Evolutionary conservation across 2,113 vertebrate species (phyloP), one percentile per base, ranked within the genome.

Genomic region (Phaethon lepturus): DNA sequence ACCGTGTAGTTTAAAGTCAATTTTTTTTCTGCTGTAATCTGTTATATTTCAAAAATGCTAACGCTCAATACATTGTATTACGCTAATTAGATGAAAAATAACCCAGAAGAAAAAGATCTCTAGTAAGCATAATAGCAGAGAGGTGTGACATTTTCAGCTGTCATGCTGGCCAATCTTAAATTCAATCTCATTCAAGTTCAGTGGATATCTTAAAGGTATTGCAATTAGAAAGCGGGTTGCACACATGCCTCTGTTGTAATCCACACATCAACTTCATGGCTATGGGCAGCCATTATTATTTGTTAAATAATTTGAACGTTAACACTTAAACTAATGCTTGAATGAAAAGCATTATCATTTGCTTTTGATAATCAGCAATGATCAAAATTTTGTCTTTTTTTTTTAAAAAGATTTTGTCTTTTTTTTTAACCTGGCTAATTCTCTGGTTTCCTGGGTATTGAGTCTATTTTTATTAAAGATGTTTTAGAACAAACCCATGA

Each of bases 131-230:
- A 72, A 79, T 16, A 19, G 69, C 62, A 95, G 92, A 85, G 91
- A 86, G 78, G 66, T 33, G 26, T 94, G 94, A 86, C 91, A 95
- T 96, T 95, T 91, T 94, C 86, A 94, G 62, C 77, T 95, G 94
- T 85, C 95, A 81, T 15, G 44, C 69, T 58, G 83, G 53, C 80
- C 94, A 95, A 45, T 91, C 94, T 95, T 81, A 69, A 93, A 35
- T 64, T 89, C 80, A 89, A 91, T 91, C 84, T 90, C 66, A 73
- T 52, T 33, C 78, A 95, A 42, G n/a, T 44, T 50, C 69, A 77
- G 66, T 50, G 85, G 67, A 15, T 81, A 72, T 73, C 67, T 26
- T 86, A 59, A 25, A 90, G 45, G 35, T 68, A 69, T 6, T 53
- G 55, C 42, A 95, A 49, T 94, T 79, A 90, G 62, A 72, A 86